Percentiles rank a stretch among this genome's conserved stretches.
Conservation (phyloP, 2,113 vertebrate species). For the Mystacornis crossleyi region DNA sequence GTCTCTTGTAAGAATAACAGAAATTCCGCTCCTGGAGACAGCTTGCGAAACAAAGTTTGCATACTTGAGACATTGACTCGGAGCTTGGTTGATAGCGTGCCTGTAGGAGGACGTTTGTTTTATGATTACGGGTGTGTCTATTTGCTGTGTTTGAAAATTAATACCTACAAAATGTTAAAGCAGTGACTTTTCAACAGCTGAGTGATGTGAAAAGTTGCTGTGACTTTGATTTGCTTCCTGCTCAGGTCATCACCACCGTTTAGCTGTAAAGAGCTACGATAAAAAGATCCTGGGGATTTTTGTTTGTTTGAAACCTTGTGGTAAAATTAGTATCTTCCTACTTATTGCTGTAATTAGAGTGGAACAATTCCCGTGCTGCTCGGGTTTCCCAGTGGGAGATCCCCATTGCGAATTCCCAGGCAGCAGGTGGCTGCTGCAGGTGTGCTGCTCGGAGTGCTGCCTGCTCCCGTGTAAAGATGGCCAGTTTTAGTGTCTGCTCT, state of each 20-base stretch:
- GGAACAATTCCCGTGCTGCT: background rate
- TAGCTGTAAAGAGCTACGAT: background rate
- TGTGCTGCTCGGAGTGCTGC: background rate
- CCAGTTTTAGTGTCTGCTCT: background rate
- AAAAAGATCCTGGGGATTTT: background rate
- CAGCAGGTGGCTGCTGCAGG: rapidly evolving
- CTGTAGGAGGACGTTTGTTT: background rate
- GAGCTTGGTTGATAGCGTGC: background rate
- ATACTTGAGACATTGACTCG: background rate
- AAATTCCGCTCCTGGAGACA: background rate
- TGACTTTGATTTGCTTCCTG: background rate
- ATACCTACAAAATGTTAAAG: background rate
- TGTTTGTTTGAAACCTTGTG: background rate
- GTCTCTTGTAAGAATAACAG: background rate
- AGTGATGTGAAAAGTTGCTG: background rate
- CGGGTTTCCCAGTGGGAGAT: background rate
- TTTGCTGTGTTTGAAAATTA: conserved; percentile 36
- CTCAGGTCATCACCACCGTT: rapidly evolving
- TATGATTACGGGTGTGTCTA: background rate
- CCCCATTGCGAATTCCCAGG: background rate
- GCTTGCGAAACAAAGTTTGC: conserved; percentile 30
- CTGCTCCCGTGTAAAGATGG: rapidly evolving
- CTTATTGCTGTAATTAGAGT: background rate
- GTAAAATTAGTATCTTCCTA: background rate
- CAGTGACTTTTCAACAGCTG: background rate